Evolutionary conservation across 2,113 vertebrate genomes (phyloP).

Genomic region (Neolamprologus caudopunctatus): DNA sequence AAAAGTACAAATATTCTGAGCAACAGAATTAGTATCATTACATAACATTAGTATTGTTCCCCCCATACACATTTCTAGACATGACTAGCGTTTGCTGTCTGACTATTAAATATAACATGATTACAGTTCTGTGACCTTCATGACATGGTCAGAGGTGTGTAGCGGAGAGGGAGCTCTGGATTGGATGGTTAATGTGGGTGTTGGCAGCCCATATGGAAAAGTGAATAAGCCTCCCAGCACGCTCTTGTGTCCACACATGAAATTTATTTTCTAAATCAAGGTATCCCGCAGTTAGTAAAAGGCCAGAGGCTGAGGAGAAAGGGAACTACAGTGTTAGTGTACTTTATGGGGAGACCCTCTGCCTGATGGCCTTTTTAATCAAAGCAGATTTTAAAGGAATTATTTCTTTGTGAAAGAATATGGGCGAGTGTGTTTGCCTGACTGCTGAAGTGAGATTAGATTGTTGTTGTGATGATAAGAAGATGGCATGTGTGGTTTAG

Average conservation of each 20-base stretch:
- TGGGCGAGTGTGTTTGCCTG: background rate
- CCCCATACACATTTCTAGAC: background rate
- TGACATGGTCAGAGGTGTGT: background rate
- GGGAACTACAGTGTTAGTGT: background rate
- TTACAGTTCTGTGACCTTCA: background rate
- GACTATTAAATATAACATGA: background rate
- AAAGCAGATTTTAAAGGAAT: background rate
- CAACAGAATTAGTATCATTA: background rate
- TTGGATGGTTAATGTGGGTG: constrained; percentile 26
- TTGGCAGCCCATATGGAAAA: constrained; percentile 14
- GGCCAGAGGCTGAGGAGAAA: background rate
- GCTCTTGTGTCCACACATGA: background rate
- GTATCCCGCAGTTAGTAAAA: background rate
- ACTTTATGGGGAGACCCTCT: background rate
- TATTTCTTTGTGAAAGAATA: background rate
- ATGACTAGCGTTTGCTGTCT: background rate
- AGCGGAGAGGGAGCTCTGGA: background rate
- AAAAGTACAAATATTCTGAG: background rate
- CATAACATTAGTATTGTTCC: background rate
- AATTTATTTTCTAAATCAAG: background rate
- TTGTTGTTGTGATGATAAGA: background rate
- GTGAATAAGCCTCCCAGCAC: background rate
- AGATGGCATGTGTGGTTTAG: background rate
- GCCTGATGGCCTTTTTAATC: background rate
- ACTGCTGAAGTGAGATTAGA: background rate